Evolutionary conservation across 2,797 vertebrate genomes (phyloP), one percentile per base, ranked within the genome.

Genomic region (Parauchenoglanis punctatus): DNA sequence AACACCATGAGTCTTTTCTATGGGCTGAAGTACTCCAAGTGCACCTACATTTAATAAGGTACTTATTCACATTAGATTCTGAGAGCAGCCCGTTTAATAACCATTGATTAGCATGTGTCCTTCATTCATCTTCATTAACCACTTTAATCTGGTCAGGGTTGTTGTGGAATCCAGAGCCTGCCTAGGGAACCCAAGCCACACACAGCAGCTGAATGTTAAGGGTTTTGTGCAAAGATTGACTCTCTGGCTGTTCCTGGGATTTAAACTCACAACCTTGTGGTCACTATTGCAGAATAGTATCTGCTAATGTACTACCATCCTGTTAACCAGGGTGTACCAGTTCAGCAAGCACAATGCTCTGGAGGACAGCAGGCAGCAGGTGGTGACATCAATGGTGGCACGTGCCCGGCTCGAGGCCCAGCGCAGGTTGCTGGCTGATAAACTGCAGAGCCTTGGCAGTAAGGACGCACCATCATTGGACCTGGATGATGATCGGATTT

Each of bases 311-410:
- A 31, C 2, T 67, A 54, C 28, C 20, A 40, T 40, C 46, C 12
- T 65, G 2, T 72, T 17, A 70, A 59, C 78, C 92, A 99, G 98
- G 91, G 95, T 99, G 76, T 96, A 97, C 91, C 94, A 97, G 92
- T 95, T 99, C 94, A 96, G 96, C 83, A 97, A 96, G 94, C 95
- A 93, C 83, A 97, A 97, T 83, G 96, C 94, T 0, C 93, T 99
- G 92, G 97, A 97, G 58, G 97, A 97, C 91, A 95, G 92, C 0
- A 94, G 95, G 67, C 97, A 97, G 93, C 97, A 96, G 73, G 95
- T 97, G 10, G 94, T 96, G 90, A 91, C 96, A 4, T 96, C 96
- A 2, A 94, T 96, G 90, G 97, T 97, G 4, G 13, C 92, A 7
- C 96, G 96, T 87, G 95, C 95, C 91, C 97, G 96, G 91, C 95